Evolutionary conservation across 2,113 vertebrate species (phyloP).

Genomic region (Arvicanthis niloticus): DNA sequence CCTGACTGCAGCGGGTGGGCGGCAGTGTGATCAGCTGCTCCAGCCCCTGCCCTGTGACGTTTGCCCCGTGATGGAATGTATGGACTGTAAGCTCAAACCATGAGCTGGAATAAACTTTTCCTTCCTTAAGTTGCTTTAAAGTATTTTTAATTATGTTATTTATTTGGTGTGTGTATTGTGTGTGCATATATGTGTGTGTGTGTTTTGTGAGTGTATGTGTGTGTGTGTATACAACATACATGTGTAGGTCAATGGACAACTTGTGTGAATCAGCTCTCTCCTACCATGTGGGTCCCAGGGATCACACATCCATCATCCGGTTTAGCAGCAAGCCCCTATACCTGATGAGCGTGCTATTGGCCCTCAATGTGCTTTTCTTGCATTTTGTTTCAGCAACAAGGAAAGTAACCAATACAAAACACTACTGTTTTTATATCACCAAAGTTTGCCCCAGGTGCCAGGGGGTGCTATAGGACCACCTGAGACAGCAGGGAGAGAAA

Average conservation of each 20-base stretch:
- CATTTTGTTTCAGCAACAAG: neutral
- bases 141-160: neutral
- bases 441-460: neutral
- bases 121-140: neutral
- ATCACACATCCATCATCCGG: too few relatives aligned
- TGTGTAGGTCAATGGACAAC: neutral
- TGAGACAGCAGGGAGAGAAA: neutral
- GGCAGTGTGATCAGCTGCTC: neutral
- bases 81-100: too few relatives aligned
- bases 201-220: neutral
- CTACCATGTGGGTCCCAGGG: neutral
- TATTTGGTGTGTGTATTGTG: neutral
- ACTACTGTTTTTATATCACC: neutral
- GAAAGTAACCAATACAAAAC: neutral
- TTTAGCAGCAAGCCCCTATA: too few relatives aligned
- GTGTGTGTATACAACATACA: too few relatives aligned
- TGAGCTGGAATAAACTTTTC: neutral
- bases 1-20: neutral
- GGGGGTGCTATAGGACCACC: neutral
- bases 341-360: neutral
- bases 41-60: neutral
- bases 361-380: neutral
- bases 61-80: neutral
- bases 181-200: neutral
- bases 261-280: neutral